Conservation (phyloP, 2,888 invertebrate genomes). For the Patella pellucida region DNA sequence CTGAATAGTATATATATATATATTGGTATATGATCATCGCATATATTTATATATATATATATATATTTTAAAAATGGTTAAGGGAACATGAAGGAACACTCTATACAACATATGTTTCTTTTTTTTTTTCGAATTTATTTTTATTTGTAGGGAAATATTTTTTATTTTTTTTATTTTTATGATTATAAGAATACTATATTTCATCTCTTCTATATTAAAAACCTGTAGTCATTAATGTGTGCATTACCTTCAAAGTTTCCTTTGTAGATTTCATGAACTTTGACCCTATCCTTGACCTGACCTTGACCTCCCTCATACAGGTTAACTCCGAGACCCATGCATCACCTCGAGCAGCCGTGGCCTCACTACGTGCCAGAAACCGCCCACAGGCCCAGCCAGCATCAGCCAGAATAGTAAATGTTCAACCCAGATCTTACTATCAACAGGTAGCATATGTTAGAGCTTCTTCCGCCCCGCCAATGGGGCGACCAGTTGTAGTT, state of each 20-base stretch:
- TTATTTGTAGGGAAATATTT: neutral
- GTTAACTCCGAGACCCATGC: constrained; percentile 56
- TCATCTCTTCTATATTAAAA: neutral
- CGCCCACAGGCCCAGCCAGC: constrained; percentile 36
- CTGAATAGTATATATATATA: constrained; percentile 34
- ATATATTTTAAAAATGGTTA: neutral
- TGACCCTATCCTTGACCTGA: neutral
- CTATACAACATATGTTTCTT: neutral
- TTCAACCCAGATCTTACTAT: neutral
- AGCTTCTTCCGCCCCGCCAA: neutral
- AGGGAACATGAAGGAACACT: constrained; percentile 30
- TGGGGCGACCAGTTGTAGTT: constrained; percentile 2
- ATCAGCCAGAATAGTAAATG: constrained; percentile 23
- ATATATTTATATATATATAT: constrained; percentile 21
- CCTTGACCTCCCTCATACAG: constrained; percentile 37
- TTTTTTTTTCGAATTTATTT: neutral
- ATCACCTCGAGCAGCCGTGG: constrained; percentile 53
- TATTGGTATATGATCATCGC: neutral
- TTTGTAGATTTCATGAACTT: constrained; percentile 10
- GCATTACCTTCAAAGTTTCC: constrained; percentile 11
- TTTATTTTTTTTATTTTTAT: no score
- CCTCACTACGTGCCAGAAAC: constrained; percentile 45
- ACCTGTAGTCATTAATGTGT: constrained; percentile 11
- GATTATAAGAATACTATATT: neutral
- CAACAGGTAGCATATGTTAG: constrained; percentile 8